phyloP scores from a whole-genome alignment of 2,113 vertebrate genomes.

The Aphyosemion australe region DNA sequence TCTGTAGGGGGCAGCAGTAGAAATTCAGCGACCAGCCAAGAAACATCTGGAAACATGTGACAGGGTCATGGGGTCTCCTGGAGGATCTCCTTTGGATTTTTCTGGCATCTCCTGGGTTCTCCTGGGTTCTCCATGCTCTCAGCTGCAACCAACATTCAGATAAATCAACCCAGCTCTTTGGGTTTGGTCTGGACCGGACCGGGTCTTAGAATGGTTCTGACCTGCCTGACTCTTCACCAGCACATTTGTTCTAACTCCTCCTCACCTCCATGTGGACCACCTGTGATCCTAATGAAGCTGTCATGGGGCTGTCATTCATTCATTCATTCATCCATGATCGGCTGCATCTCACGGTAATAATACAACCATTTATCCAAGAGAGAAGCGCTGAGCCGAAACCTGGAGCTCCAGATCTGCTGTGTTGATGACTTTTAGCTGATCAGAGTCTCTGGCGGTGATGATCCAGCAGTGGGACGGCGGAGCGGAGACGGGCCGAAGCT shows the following conservation, averaged over 20 bases:
- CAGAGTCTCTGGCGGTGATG: constrained; percentile 20
- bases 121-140: too few species aligned
- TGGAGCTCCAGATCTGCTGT: constrained; percentile 9
- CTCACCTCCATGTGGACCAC: constrained; percentile 68
- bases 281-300: constrained; percentile 75
- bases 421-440: constrained; percentile 21
- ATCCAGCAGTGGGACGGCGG: constrained; percentile 4
- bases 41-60: background rate
- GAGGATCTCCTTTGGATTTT: constrained; percentile 16
- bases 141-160: too few species aligned
- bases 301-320: constrained; percentile 45
- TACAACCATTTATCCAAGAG: constrained; percentile 42
- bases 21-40: constrained; percentile 5
- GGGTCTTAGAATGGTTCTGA: too few species aligned
- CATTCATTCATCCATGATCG: constrained; percentile 70
- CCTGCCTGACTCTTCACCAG: constrained; percentile 60
- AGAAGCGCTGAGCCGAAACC: constrained; percentile 34
- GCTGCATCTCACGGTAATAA: constrained; percentile 48
- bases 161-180: too few species aligned
- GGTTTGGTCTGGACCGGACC: constrained; percentile 39
- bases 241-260: constrained; percentile 65
- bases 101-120: too few species aligned
- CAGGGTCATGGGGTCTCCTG: too few species aligned
- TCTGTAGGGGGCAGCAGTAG: too few species aligned
- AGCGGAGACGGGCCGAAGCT: background rate